Conservation (phyloP, 1,140 invertebrate species). For the Heliconius eleuchia region DNA sequence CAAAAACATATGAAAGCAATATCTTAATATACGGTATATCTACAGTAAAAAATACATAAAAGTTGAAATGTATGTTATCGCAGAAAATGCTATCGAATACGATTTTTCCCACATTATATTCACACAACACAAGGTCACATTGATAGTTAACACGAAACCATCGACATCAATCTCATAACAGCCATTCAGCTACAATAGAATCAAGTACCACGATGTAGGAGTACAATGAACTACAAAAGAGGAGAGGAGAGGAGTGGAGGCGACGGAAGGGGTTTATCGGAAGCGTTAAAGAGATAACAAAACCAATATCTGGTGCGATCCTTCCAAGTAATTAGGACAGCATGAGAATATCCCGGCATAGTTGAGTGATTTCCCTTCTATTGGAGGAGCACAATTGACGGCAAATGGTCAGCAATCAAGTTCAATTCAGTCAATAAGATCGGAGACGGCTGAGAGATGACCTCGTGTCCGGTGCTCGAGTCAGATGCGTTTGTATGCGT, state of each 20-base stretch:
- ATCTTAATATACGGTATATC: too few relatives aligned
- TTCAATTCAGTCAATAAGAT: conserved; percentile 70
- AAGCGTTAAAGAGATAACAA: conserved; percentile 37
- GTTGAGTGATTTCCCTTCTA: conserved; percentile 53
- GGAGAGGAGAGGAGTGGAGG: neutral
- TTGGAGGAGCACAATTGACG: conserved; percentile 64
- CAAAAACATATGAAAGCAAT: too few relatives aligned
- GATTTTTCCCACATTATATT: neutral
- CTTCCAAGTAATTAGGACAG: conserved; percentile 61
- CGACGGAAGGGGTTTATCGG: conserved; percentile 19
- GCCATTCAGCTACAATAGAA: neutral
- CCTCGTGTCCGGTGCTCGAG: conserved; percentile 38
- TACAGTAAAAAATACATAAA: too few relatives aligned
- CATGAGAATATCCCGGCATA: conserved; percentile 67
- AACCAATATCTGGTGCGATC: conserved; percentile 45
- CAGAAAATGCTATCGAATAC: too few relatives aligned
- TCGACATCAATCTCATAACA: conserved; percentile 17
- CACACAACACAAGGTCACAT: neutral
- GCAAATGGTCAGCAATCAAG: conserved; percentile 70
- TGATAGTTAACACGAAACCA: neutral
- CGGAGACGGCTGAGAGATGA: conserved; percentile 46
- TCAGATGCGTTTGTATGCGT: conserved; percentile 34
- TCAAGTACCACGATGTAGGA: neutral
- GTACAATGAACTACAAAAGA: neutral
- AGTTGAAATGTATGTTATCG: neutral